Base-by-base conservation (phyloP, 2,113 vertebrate species). In the Triplophysa rosa region DNA sequence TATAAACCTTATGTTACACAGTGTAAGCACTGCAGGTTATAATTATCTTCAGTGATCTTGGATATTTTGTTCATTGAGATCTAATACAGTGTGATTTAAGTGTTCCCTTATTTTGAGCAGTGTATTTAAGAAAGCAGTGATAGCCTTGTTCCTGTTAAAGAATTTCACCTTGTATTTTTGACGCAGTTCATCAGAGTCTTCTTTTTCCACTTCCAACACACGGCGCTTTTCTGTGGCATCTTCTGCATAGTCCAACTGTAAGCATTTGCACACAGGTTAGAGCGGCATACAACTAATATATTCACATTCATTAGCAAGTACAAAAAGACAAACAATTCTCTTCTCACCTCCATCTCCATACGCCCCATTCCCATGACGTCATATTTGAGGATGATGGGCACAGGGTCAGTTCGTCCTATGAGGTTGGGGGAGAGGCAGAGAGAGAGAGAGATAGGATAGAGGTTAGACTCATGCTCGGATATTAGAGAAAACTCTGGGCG, bases 331-430 rank as follows among this genome's bases (percentile, higher is more conserved):
- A 8, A 11, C 26, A 8, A 80, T 42, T 54, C 8, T 40, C 10
- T 71, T 77, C 80, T 80, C 78, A 92, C 98, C 95, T 99, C 98
- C 98, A 99, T 99, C 87, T 99, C 98, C 98, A 99, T 98, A 23
- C 98, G 92, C 76, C 98, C 98, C 98, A 99, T 99, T 86, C 98
- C 98, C 98, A 99, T 99, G 95, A 99, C 97, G 93, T 99, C 98
- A 80, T 99, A 97, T 90, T 99, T 99, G 95, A 99, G 95, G 26
- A 95, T 95, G 33, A 99, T 99, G 40, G 98, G 98, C 89, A 99
- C 98, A 84, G 98, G 98, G 91, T 99, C 98, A 0, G 96, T 99
- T 88, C 98, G 95, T 87, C 98, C 98, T 99, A 91, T 16, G 94
- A 93, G 56, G 91, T 64, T 52, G 67, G 83, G 89, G 82, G 82